Evolutionary conservation across 2,888 invertebrate genomes (phyloP), one percentile per base, ranked within the genome.

Genomic region (Lacanobia wlatinum): DNA sequence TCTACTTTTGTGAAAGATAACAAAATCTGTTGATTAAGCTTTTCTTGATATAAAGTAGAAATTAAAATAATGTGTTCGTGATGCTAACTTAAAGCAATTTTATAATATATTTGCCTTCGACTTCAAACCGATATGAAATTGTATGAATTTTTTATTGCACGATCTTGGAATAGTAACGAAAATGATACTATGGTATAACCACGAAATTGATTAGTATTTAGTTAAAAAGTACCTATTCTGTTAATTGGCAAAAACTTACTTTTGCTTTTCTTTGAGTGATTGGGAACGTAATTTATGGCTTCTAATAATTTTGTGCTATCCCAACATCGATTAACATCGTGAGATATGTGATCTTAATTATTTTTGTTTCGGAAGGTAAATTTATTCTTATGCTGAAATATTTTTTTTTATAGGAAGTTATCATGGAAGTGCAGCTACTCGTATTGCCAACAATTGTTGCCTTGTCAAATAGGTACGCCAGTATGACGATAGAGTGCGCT

Each of bases 401-500:
- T 28, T 8, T 8, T 8, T 8, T 55, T 9, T 16, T 18, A 16
- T 1, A 28, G 14, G 2, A 2, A 14, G 23, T 14, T 53, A 14
- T 23, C 14, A 23, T 52, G 14, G 12, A 6, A 14, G 7, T 55
- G 53, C 28, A 55, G 12, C 18, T 18, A 7, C 16, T 55, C 14
- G 8, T 50, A 40, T 68, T 69, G 56, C 78, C 50, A 52, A 21
- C 21, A 14, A 21, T 34, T 40, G 1, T 8, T 59, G 10, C 18
- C 53, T 3, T 12, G 5, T 23, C 56, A 14, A 43, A 7, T 53
- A 34, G 4, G 8, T 52, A 53, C 21, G 28, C 12, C 21, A 55
- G 1, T 40, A 1, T 60, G 12, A 16, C 77, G 70, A n/a, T 77
- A 73, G 73, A 74, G 59, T 48, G 78, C 52, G 71, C 74, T 74